phyloP scores from a whole-genome alignment of 2,888 invertebrate genomes.

The Temnothorax ravouxi region DNA sequence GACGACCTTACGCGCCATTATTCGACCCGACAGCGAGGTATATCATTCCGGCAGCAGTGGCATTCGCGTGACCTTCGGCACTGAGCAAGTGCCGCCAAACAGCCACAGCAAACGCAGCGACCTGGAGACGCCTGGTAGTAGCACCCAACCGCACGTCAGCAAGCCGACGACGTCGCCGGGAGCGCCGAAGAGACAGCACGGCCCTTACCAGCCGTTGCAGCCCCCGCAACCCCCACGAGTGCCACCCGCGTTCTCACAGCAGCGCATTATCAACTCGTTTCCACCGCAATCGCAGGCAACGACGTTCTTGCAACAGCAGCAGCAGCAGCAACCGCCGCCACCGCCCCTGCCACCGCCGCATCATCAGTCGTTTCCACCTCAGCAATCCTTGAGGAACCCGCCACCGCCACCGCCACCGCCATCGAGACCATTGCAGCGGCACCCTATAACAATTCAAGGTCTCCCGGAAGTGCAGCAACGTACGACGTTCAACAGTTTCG shows the following conservation, averaged over 20 bases:
- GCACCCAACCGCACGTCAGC: constrained; percentile 77
- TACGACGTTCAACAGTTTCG: constrained; percentile 80
- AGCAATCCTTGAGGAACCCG: constrained; percentile 82
- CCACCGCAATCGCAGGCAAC: constrained; percentile 84
- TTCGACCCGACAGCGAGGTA: constrained; percentile 94
- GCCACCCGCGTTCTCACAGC: constrained; percentile 84
- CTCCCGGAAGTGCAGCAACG: constrained; percentile 84
- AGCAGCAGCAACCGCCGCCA: constrained; percentile 71
- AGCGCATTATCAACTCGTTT: constrained; percentile 85
- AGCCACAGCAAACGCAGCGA: constrained; percentile 84
- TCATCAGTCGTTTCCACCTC: constrained; percentile 82
- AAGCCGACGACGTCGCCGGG: constrained; percentile 74
- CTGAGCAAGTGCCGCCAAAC: constrained; percentile 87
- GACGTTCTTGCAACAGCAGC: constrained; percentile 62
- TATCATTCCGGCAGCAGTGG: constrained; percentile 93
- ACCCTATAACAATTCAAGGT: constrained; percentile 83
- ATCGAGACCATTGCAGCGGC: constrained; percentile 76
- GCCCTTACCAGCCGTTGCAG: constrained; percentile 83
- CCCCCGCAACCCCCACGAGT: constrained; percentile 75
- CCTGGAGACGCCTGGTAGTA: constrained; percentile 66
- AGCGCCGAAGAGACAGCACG: constrained; percentile 83
- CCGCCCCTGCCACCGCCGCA: constrained; percentile 60
- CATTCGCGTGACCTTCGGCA: constrained; percentile 94
- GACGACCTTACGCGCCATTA: constrained; percentile 94
- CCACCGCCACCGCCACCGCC: constrained; percentile 47